These are phyloP conservation scores for Thymelicus acteon DNA, from an alignment of 2,888 invertebrate genomes.

Conservation along the genomic window DNA sequence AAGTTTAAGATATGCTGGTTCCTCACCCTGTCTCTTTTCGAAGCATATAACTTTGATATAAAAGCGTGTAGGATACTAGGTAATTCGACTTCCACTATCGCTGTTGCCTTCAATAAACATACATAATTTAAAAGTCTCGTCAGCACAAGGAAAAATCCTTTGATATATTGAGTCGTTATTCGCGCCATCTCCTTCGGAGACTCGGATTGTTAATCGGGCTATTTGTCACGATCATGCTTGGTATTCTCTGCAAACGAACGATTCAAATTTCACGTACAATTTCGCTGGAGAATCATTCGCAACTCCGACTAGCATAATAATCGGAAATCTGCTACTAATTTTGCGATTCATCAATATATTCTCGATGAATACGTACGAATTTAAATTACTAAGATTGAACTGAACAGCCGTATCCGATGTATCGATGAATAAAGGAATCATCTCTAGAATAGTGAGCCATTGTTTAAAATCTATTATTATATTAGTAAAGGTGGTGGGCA, in stretches of 20 bases:
- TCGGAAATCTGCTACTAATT: constrained; percentile 29
- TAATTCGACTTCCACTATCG: neutral
- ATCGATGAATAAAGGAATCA: neutral
- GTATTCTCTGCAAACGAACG: constrained; percentile 69
- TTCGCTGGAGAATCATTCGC: constrained; percentile 57
- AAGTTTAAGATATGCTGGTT: too few relatives aligned
- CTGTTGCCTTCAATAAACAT: constrained; percentile 60
- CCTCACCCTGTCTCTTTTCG: too few relatives aligned
- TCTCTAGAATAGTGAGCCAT: too few relatives aligned
- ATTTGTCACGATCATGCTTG: constrained; percentile 80
- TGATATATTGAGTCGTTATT: constrained; percentile 83
- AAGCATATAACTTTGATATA: too few relatives aligned
- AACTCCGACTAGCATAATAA: constrained; percentile 14
- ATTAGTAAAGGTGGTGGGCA: too few relatives aligned
- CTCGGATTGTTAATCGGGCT: constrained; percentile 79
- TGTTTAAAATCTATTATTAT: too few relatives aligned
- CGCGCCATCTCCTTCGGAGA: constrained; percentile 75
- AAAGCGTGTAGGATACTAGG: too few relatives aligned
- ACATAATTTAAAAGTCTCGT: constrained; percentile 62
- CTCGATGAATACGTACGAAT: neutral
- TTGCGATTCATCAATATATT: constrained; percentile 18
- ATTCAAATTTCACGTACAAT: constrained; percentile 73
- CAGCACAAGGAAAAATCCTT: constrained; percentile 76
- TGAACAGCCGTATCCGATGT: constrained; percentile 1
- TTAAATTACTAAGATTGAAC: constrained; percentile 6